These are phyloP conservation scores for Penaeus vannamei DNA, from an alignment of 1,140 invertebrate genomes.

Conservation along the genomic window DNA sequence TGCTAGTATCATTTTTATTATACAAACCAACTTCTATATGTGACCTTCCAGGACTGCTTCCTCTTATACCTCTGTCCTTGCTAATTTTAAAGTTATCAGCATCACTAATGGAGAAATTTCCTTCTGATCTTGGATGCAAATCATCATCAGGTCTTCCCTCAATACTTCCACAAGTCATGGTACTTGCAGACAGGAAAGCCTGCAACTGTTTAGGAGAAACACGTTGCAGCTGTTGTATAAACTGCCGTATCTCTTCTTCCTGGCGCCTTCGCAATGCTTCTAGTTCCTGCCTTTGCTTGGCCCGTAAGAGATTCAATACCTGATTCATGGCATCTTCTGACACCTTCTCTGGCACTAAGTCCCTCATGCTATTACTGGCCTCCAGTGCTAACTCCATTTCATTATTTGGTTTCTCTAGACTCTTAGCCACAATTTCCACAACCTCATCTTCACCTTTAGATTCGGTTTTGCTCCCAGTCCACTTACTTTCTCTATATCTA, in stretches of 20 bases:
- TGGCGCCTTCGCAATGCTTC: constrained; percentile 45
- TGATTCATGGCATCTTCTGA: constrained; percentile 39
- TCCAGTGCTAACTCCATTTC: constrained; percentile 20
- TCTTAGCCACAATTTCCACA: constrained; percentile 44
- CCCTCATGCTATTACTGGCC: not conserved
- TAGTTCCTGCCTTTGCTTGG: constrained; percentile 53
- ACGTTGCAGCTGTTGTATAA: constrained; percentile 40
- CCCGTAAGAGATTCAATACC: constrained; percentile 39
- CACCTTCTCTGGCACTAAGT: not conserved
- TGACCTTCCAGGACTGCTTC: no score
- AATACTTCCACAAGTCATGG: no score
- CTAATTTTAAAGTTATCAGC: no score
- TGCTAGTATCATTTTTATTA: no score
- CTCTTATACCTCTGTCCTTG: no score
- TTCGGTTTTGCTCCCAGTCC: not conserved
- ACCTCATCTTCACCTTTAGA: constrained; percentile 10
- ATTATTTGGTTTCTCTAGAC: not conserved
- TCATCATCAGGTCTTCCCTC: no score
- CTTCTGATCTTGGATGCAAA: no score
- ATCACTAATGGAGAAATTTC: no score
- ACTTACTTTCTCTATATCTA: not conserved
- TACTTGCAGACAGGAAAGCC: constrained; percentile 36
- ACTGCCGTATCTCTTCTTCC: constrained; percentile 43
- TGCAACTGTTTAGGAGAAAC: constrained; percentile 43
- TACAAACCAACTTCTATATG: no score